These are phyloP conservation scores for Myotis pilosus DNA, from an alignment of 2,797 vertebrate genomes.

Conservation along the genomic window DNA sequence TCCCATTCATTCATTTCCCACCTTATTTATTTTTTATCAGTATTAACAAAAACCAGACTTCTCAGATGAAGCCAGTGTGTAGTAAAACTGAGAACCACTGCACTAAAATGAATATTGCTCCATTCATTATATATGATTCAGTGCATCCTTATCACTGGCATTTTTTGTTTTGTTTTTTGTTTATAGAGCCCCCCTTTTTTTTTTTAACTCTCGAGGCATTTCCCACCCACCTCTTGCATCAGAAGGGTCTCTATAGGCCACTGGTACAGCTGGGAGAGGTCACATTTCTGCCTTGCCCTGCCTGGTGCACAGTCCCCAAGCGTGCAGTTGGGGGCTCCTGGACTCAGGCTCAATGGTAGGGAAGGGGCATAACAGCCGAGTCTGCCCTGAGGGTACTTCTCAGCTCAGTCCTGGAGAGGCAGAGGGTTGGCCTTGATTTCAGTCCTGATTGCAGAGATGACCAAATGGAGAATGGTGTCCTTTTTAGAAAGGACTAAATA, in stretches of 20 bases:
- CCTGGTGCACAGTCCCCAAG: background rate
- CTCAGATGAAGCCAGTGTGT: background rate
- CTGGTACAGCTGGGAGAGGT: background rate
- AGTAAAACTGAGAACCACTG: background rate
- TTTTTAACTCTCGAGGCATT: background rate
- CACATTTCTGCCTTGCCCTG: background rate
- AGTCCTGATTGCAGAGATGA: background rate
- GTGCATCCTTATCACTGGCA: background rate
- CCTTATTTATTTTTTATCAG: background rate
- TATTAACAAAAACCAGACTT: background rate
- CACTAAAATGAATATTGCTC: background rate
- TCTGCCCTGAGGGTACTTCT: background rate
- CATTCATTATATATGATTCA: background rate
- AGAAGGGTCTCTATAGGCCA: background rate
- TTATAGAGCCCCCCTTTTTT: background rate
- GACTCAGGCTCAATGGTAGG: background rate
- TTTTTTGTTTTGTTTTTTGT: background rate
- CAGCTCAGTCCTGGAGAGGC: background rate
- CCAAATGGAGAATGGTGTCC: background rate
- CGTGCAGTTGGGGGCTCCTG: background rate
- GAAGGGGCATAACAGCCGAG: rapidly evolving
- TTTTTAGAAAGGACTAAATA: background rate
- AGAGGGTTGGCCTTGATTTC: background rate
- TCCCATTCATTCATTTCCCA: background rate
- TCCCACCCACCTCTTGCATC: background rate